Base-by-base conservation (phyloP, 2,797 vertebrate genomes). In the Picus viridis region DNA sequence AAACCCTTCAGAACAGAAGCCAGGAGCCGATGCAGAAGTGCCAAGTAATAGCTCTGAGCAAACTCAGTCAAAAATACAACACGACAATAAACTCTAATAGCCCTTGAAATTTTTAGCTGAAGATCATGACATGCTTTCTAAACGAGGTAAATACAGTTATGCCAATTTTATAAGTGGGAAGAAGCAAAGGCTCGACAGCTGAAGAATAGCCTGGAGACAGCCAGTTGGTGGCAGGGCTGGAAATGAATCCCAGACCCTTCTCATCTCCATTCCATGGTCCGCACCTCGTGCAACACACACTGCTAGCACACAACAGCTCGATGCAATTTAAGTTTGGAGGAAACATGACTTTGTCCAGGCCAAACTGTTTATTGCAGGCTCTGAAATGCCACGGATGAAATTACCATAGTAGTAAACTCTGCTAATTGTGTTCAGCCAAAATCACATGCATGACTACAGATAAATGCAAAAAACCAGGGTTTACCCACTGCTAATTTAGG, bases 391-490 rank as follows among this genome's bases (percentile, higher is more conserved):
- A 70, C 0, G 3, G 85, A 78, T 91, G 74, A 83, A 72, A 85
- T 93, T 91, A 88, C 53, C 56, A 67, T 36, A 83, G 63, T 8
- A 89, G 91, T 89, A 93, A 96, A 93, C 87, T 84, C 86, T 51
- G 83, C 61, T 86, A 89, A 93, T 91, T 89, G 53, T 16, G 24
- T 73, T 83, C 73, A 89, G 75, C 30, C 70, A 69, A 88, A 88
- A 68, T 78, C 85, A 80, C 10, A 6, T 75, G 74, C 71, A 34
- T 0, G 4, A 53, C 74, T 86, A 86, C 91, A 91, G 63, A 62
- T 3, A 34, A 78, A 88, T 17, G 26, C 36, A 87, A 45, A 64
- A 71, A 78, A 3, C 3, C 18, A 23, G 34, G 36, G 13, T 45
- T 90, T 68, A 39, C 8, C 43, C 61, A 12, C 45, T 29, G 39